These are phyloP conservation scores for Urocyon cinereoargenteus DNA, from an alignment of 2,797 vertebrate genomes.

Conservation along the genomic window DNA sequence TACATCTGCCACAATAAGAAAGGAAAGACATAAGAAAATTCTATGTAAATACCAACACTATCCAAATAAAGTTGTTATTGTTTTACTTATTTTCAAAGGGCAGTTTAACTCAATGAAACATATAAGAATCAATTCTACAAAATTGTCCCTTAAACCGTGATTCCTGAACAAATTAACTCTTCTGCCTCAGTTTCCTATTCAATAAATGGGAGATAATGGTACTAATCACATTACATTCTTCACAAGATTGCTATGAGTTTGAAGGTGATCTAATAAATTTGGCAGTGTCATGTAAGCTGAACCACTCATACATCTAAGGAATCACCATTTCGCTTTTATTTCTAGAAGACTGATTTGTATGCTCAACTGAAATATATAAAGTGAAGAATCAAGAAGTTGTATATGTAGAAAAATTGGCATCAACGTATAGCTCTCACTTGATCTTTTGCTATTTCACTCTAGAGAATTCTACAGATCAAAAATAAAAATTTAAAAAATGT, in stretches of 20 bases:
- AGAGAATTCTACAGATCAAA: background rate
- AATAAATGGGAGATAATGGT: background rate
- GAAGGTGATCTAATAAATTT: background rate
- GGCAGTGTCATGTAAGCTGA: background rate
- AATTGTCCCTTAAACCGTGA: background rate
- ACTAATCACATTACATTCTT: background rate
- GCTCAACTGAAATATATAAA: background rate
- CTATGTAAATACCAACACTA: background rate
- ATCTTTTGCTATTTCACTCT: background rate
- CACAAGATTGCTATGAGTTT: background rate
- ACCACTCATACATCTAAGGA: background rate
- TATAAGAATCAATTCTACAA: background rate
- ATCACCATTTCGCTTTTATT: constrained; percentile 28
- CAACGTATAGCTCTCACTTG: background rate
- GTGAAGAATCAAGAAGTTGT: background rate
- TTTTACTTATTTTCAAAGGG: constrained; percentile 47
- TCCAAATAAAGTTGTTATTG: background rate
- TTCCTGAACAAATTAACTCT: background rate
- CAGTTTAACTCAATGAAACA: background rate
- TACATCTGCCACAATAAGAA: background rate
- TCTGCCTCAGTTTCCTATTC: background rate
- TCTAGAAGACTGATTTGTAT: background rate
- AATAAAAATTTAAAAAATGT: background rate
- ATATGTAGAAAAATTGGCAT: background rate
- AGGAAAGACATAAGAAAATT: background rate